Evolutionary conservation across 2,797 vertebrate species (phyloP).

Genomic region (Epinephelus malabaricus): DNA sequence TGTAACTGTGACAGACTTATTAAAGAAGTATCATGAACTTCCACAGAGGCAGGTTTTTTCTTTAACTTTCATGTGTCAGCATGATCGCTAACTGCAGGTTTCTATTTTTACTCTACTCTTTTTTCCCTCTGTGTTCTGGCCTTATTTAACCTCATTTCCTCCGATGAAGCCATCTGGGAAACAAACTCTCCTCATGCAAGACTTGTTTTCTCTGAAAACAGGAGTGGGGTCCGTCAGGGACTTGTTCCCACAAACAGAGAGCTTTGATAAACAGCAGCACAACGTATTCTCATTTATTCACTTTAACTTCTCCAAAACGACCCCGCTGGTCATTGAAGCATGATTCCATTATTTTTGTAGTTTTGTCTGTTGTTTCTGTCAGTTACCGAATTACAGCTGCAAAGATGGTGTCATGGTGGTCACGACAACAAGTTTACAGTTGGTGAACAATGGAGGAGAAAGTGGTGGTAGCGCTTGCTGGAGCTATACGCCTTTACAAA

Average conservation of each 20-base stretch:
- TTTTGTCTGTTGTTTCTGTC: neutral
- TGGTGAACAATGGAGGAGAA: too few relatives aligned
- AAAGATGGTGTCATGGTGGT: too few relatives aligned
- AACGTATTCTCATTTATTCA: neutral
- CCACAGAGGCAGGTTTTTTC: neutral
- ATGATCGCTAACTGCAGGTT: neutral
- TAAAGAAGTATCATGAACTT: slow-evolving; percentile 12
- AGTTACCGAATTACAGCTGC: neutral
- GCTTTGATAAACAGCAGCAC: neutral
- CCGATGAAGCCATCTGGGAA: slow-evolving; percentile 36
- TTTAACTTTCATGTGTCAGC: neutral
- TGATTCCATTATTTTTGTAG: neutral
- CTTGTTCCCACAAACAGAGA: slow-evolving; percentile 6
- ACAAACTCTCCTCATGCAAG: slow-evolving; percentile 29
- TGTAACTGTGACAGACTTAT: neutral
- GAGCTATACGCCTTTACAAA: too few relatives aligned
- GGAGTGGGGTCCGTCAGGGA: slow-evolving; percentile 30
- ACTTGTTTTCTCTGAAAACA: slow-evolving; percentile 67
- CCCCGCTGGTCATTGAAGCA: neutral
- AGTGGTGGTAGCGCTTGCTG: too few relatives aligned
- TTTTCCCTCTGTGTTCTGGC: neutral
- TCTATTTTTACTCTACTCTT: slow-evolving; percentile 10
- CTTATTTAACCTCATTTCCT: slow-evolving; percentile 28
- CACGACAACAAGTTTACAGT: too few relatives aligned
- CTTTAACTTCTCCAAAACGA: neutral